These are phyloP conservation scores for Muntiacus muntjak DNA, from an alignment of 2,113 vertebrate species.

Conservation along the genomic window DNA sequence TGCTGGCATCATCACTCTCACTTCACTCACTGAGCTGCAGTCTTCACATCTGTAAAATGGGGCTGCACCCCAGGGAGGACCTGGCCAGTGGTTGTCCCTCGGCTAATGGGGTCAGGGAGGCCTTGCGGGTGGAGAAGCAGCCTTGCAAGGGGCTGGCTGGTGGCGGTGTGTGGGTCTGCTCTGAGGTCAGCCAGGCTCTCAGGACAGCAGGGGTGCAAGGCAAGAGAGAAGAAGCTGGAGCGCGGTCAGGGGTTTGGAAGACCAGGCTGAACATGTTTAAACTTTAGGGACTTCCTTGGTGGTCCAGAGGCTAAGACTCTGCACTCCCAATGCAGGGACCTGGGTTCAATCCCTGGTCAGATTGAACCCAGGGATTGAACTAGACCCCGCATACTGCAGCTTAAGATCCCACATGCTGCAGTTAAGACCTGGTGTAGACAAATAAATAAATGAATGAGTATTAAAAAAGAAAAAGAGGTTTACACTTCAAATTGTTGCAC, in stretches of 20 bases:
- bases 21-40: neutral
- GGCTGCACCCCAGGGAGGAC: neutral
- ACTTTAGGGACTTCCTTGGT: neutral
- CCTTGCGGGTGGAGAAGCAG: rapidly evolving
- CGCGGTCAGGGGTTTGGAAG: rapidly evolving
- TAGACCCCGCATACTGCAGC: neutral
- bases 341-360: neutral
- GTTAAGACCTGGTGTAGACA: neutral
- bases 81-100: neutral
- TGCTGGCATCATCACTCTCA: rapidly evolving
- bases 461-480: neutral
- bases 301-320: neutral
- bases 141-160: rapidly evolving
- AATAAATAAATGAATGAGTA: neutral
- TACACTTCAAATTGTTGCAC: neutral
- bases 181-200: neutral
- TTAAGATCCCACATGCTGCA: neutral
- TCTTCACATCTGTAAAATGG: neutral
- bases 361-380: neutral
- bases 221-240: neutral
- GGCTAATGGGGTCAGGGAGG: rapidly evolving
- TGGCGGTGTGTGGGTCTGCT: neutral
- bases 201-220: rapidly evolving
- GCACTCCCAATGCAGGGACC: neutral
- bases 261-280: neutral